A percentile compares a stretch with the other conserved stretches of the same genome.
Conservation (phyloP, 2,888 invertebrate genomes). For the Pammene fasciana region DNA sequence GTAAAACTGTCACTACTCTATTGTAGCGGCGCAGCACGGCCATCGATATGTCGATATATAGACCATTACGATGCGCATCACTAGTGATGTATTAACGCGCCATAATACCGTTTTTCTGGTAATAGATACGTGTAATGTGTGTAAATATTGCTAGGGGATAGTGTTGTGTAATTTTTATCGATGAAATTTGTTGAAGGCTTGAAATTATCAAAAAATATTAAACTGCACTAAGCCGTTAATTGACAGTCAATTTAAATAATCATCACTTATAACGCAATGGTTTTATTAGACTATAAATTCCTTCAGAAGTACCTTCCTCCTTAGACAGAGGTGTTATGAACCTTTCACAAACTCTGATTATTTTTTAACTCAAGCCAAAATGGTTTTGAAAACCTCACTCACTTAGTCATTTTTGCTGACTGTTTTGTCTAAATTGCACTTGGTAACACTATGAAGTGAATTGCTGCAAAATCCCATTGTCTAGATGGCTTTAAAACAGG, state of each 20-base stretch:
- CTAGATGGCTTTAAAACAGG: slow-evolving; percentile 16
- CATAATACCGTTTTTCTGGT: slow-evolving; percentile 29
- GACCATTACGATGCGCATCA: slow-evolving; percentile 51
- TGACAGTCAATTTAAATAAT: no score
- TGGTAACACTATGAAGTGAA: neutral
- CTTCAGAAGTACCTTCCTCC: no score
- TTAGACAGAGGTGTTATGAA: no score
- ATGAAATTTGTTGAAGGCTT: neutral
- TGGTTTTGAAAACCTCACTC: no score
- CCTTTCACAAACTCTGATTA: no score
- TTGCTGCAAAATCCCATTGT: slow-evolving; percentile 14
- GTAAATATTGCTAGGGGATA: neutral
- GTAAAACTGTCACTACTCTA: slow-evolving; percentile 32
- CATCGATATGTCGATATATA: slow-evolving; percentile 52
- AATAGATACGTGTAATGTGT: slow-evolving; percentile 22
- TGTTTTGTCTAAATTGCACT: neutral
- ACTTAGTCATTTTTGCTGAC: no score
- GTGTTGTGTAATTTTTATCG: slow-evolving; percentile 6
- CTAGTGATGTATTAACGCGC: slow-evolving; percentile 49
- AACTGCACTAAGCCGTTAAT: no score
- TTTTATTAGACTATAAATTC: no score
- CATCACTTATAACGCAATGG: no score
- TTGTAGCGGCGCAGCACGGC: slow-evolving; percentile 19
- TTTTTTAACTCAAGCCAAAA: no score
- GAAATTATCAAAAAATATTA: no score